Percentiles rank a stretch among this genome's conserved stretches.
Conservation (phyloP, 2,797 vertebrate species). For the Microtus californicus region DNA sequence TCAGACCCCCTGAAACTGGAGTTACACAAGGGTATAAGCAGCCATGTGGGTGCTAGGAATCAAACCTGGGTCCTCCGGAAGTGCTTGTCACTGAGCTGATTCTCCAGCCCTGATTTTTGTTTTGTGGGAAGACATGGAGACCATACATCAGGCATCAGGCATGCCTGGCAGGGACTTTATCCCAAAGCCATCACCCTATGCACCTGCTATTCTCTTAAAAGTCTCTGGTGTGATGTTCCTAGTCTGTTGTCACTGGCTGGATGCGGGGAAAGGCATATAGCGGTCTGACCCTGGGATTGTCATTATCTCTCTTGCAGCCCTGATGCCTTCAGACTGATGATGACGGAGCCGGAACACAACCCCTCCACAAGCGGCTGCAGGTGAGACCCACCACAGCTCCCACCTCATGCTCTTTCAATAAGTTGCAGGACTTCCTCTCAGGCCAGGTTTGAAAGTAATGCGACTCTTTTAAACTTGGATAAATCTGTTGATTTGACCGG, state of each 20-base stretch:
- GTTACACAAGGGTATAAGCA: neutral
- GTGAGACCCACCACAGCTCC: conserved; percentile 83
- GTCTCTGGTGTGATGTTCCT: neutral
- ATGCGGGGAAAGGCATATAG: accelerated
- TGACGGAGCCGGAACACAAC: conserved; percentile 92
- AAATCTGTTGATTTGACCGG: accelerated
- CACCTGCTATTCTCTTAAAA: neutral
- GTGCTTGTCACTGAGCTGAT: neutral
- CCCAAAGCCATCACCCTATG: accelerated
- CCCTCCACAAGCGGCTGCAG: conserved; percentile 95
- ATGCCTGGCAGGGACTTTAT: too few species aligned
- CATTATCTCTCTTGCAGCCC: conserved; percentile 90
- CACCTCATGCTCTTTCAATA: neutral
- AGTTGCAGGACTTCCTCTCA: neutral
- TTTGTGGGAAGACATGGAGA: too few species aligned
- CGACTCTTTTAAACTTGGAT: neutral
- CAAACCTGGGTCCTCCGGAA: neutral
- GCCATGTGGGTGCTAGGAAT: neutral
- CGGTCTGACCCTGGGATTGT: neutral
- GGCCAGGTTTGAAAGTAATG: neutral
- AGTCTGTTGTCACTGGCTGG: neutral
- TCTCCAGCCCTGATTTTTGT: neutral
- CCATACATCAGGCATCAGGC: neutral
- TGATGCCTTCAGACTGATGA: conserved; percentile 93
- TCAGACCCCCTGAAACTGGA: neutral